Evolutionary conservation across 2,113 vertebrate genomes (phyloP).

Genomic region (Charina bottae): DNA sequence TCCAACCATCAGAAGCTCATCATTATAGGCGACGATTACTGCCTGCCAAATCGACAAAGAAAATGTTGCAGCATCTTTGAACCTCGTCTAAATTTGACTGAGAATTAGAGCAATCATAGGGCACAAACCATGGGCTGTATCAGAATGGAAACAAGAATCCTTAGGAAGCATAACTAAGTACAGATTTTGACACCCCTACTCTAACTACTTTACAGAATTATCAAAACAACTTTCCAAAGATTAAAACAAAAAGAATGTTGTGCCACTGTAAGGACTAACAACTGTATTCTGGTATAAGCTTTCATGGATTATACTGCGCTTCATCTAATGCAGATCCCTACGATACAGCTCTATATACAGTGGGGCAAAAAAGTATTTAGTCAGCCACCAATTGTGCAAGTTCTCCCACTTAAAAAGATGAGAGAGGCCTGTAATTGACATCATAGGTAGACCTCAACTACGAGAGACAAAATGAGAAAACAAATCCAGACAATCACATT

Average conservation of each 20-base stretch:
- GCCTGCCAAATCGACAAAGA: neutral
- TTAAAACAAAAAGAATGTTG: neutral
- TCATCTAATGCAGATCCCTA: too few species aligned
- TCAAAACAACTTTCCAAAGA: neutral
- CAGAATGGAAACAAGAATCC: neutral
- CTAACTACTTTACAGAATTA: neutral
- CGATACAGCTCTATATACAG: too few species aligned
- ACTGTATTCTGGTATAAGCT: too few species aligned
- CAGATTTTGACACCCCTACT: neutral
- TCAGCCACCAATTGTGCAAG: too few species aligned
- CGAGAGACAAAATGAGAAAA: too few species aligned
- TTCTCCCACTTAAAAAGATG: too few species aligned
- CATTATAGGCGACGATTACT: neutral
- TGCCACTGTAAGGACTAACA: too few species aligned
- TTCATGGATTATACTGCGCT: too few species aligned
- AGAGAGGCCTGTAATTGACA: too few species aligned
- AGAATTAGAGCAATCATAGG: neutral
- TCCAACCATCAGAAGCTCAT: neutral
- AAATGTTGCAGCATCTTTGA: neutral
- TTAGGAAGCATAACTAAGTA: neutral
- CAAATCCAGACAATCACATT: too few species aligned
- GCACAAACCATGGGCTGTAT: neutral
- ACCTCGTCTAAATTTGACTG: neutral
- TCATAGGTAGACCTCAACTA: too few species aligned
- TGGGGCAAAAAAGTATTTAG: too few species aligned